Evolutionary conservation across 2,888 invertebrate species (phyloP).

Genomic region (Auanema freiburgensis): DNA sequence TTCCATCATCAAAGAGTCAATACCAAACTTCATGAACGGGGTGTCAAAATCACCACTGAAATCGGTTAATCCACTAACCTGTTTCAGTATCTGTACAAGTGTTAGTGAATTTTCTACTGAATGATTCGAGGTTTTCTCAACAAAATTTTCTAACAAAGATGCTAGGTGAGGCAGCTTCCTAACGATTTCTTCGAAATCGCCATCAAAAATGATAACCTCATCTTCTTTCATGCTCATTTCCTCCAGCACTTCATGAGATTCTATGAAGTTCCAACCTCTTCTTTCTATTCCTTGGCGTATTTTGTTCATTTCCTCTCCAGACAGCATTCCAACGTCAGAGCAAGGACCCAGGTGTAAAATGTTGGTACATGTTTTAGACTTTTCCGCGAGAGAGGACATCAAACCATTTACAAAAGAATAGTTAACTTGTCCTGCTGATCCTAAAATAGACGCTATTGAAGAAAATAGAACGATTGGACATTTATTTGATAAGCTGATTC

Average conservation of each 20-base stretch:
- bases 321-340: constrained; percentile 54
- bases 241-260: constrained; percentile 25
- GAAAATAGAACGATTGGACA: constrained; percentile 41
- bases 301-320: constrained; percentile 21
- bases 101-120: constrained; percentile 3
- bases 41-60: constrained; percentile 20
- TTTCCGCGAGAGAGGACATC: constrained; percentile 40
- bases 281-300: constrained; percentile 43
- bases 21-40: constrained; percentile 58
- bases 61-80: constrained; percentile 43
- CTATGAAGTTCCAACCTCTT: constrained; percentile 49
- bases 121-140: not conserved
- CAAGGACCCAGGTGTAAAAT: constrained; percentile 52
- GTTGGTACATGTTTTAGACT: constrained; percentile 6
- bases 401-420: constrained; percentile 54
- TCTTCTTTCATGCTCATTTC: constrained; percentile 17
- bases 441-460: constrained; percentile 50
- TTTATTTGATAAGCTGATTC: not conserved
- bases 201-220: constrained; percentile 41
- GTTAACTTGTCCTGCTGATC: constrained; percentile 56
- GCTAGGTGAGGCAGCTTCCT: constrained; percentile 36
- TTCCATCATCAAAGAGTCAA: constrained; percentile 60
- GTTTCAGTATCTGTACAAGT: constrained; percentile 33
- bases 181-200: constrained; percentile 37
- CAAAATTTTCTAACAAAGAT: constrained; percentile 28